phyloP scores from a whole-genome alignment of 1,140 invertebrate species.

The Metopolophium dirhodum region DNA sequence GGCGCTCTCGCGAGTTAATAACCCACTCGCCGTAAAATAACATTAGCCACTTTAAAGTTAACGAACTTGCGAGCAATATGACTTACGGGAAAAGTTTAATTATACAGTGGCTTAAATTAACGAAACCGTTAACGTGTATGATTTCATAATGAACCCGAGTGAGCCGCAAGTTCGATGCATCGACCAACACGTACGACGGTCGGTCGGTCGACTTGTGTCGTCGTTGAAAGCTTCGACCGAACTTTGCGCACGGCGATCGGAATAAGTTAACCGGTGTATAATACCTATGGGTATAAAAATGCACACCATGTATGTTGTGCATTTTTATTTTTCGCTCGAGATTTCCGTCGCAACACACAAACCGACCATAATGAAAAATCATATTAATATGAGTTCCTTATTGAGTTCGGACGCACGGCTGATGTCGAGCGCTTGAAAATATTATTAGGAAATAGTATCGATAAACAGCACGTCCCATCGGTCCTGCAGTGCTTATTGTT shows the following conservation, averaged over 20 bases:
- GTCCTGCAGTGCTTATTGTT: too few species aligned
- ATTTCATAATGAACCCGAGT: background rate
- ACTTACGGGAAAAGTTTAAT: background rate
- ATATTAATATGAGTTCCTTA: background rate
- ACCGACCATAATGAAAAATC: background rate
- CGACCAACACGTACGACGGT: background rate
- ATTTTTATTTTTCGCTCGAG: background rate
- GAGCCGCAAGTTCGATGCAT: background rate
- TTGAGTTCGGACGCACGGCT: background rate
- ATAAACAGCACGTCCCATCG: background rate
- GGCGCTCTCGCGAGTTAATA: background rate
- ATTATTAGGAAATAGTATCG: background rate
- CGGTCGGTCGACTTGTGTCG: background rate
- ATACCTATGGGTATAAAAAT: too few species aligned
- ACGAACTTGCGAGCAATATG: background rate
- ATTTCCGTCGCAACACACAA: background rate
- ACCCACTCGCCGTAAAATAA: background rate
- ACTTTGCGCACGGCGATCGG: background rate
- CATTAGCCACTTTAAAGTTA: background rate
- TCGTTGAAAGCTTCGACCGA: background rate
- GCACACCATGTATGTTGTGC: too few species aligned
- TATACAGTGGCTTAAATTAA: background rate
- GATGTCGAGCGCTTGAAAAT: background rate
- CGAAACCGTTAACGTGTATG: constrained; percentile 2
- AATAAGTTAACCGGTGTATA: background rate